Percentiles rank a stretch among this genome's conserved stretches.
phyloP scores from a whole-genome alignment of 2,113 vertebrate genomes.

The Corydoras sp. region DNA sequence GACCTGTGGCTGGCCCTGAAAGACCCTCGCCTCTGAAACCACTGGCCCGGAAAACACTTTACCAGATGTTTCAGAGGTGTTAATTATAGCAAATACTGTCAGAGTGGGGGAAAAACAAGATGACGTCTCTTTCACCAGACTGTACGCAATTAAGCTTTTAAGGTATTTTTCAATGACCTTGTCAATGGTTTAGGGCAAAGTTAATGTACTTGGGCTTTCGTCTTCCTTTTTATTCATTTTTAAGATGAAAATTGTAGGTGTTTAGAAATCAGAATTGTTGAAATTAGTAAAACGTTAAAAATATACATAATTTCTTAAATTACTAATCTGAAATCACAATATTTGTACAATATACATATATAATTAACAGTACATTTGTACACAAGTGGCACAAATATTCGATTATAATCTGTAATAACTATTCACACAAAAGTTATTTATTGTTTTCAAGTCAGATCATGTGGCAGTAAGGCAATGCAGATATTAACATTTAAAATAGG shows the following conservation, averaged over 20 bases:
- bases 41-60: conserved; percentile 58
- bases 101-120: conserved; percentile 51
- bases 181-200: conserved; percentile 34
- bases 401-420: too few relatives aligned
- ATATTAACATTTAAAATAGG: too few relatives aligned
- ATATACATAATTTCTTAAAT: background rate
- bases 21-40: conserved; percentile 51
- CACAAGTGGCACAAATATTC: too few relatives aligned
- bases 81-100: conserved; percentile 60
- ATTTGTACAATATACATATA: too few relatives aligned
- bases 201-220: conserved; percentile 10
- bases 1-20: conserved; percentile 37
- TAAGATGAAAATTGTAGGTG: conserved; percentile 1
- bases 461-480: too few relatives aligned
- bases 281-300: background rate
- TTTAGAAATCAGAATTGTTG: background rate
- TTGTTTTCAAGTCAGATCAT: too few relatives aligned
- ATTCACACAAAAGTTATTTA: too few relatives aligned
- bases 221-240: conserved; percentile 47
- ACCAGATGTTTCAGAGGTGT: conserved; percentile 71
- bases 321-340: too few relatives aligned
- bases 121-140: conserved; percentile 64
- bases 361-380: too few relatives aligned
- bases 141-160: conserved; percentile 65
- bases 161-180: conserved; percentile 34